Conservation (phyloP, 2,797 vertebrate genomes). For the Sphenodon punctatus region DNA sequence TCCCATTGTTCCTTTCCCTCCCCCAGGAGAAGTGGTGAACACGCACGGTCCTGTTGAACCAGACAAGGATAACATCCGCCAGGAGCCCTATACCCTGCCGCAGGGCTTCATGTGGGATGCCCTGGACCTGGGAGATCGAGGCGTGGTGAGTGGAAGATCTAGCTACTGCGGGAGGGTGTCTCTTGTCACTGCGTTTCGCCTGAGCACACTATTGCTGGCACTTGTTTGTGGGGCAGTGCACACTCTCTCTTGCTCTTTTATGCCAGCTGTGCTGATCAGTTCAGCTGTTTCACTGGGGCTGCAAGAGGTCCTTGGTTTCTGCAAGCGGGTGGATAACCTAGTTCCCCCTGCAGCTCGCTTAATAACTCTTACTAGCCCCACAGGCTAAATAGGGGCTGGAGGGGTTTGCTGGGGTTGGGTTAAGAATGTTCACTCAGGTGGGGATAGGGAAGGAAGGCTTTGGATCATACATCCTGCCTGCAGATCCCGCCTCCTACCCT, state of each 20-base stretch:
- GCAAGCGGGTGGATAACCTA: no score
- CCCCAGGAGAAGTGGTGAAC: slow-evolving; percentile 92
- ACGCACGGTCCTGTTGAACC: slow-evolving; percentile 94
- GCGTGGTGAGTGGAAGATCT: slow-evolving; percentile 83
- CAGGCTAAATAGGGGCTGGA: no score
- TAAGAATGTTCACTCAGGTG: no score
- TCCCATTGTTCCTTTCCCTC: neutral
- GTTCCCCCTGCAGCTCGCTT: no score
- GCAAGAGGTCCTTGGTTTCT: no score
- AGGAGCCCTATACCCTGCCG: slow-evolving; percentile 95
- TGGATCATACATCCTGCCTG: no score
- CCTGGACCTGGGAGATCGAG: slow-evolving; percentile 89
- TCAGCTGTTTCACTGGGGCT: no score
- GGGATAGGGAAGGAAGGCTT: no score
- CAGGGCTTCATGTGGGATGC: slow-evolving; percentile 96
- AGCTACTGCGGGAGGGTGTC: fast-evolving
- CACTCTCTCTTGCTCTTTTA: fast-evolving
- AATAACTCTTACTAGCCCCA: no score
- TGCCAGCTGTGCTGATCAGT: no score
- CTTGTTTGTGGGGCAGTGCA: neutral
- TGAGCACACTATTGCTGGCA: neutral
- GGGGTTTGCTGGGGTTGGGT: no score
- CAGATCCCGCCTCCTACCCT: no score
- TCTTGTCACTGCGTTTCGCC: fast-evolving
- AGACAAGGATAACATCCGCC: slow-evolving; percentile 93